Percentiles rank a stretch among this genome's conserved stretches.
Conservation (phyloP, 2,888 invertebrate species). For the Patella ulyssiponensis region DNA sequence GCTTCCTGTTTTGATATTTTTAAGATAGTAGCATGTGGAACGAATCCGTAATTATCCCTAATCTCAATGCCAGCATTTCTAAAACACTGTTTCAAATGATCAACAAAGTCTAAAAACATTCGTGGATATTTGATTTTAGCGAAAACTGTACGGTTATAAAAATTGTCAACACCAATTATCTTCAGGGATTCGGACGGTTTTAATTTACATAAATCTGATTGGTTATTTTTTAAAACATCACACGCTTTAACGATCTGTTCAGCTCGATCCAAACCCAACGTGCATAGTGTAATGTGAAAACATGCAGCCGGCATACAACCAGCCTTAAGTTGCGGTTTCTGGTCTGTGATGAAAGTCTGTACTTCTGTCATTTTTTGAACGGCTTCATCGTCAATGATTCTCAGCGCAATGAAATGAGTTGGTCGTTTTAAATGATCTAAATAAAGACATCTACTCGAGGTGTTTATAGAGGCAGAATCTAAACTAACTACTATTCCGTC, state of each 20-base stretch:
- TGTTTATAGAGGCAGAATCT: conserved; percentile 18
- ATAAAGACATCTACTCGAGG: conserved; percentile 34
- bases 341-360: conserved; percentile 50
- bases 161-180: conserved; percentile 56
- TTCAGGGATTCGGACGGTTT: conserved; percentile 32
- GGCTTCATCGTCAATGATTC: conserved; percentile 51
- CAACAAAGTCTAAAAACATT: conserved; percentile 48
- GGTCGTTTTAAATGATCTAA: conserved; percentile 59
- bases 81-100: conserved; percentile 46
- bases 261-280: conserved; percentile 54
- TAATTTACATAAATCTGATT: conserved; percentile 27
- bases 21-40: conserved; percentile 68
- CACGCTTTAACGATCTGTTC: conserved; percentile 37
- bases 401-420: conserved; percentile 64
- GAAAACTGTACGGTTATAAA: conserved; percentile 63
- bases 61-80: conserved; percentile 47
- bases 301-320: conserved; percentile 53
- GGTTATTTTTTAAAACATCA: conserved; percentile 34
- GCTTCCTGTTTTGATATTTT: conserved; percentile 57
- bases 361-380: conserved; percentile 44
- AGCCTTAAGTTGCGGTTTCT: conserved; percentile 51
- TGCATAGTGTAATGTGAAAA: conserved; percentile 66
- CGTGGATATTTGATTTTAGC: conserved; percentile 51
- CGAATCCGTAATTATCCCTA: conserved; percentile 62
- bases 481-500: conserved; percentile 30